Evolutionary conservation across 2,888 invertebrate species (phyloP).

Genomic region (Drosophila mulleri): DNA sequence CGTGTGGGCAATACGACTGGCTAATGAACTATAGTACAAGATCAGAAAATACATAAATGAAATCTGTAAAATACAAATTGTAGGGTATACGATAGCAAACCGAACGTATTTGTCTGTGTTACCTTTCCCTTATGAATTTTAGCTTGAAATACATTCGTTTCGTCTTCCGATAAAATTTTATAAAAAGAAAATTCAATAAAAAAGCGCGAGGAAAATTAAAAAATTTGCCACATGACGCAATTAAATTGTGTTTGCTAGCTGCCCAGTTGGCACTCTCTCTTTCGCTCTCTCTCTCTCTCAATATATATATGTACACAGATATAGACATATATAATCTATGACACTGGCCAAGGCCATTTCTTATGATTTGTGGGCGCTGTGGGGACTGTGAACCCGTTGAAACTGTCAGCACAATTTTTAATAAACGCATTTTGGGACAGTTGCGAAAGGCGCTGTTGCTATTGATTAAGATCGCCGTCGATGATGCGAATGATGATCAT

Average conservation of each 20-base stretch:
- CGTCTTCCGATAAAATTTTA: conserved; percentile 12
- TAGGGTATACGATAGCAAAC: conserved; percentile 1
- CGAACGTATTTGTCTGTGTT: neutral
- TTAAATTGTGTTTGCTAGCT: conserved; percentile 31
- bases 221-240: conserved; percentile 52
- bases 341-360: conserved; percentile 67
- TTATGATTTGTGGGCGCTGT: conserved; percentile 22
- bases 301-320: neutral
- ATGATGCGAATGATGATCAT: conserved; percentile 59
- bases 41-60: neutral
- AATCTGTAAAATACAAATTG: neutral
- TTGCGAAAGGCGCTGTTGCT: conserved; percentile 47
- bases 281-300: conserved; percentile 2
- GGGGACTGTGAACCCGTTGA: conserved; percentile 34
- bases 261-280: conserved; percentile 57
- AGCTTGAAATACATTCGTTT: conserved; percentile 1
- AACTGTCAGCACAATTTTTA: conserved; percentile 65
- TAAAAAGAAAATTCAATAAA: conserved; percentile 25
- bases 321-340: conserved; percentile 36
- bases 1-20: conserved; percentile 12
- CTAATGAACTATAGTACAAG: conserved; percentile 29
- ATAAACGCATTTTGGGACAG: conserved; percentile 70
- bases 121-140: conserved; percentile 10
- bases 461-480: conserved; percentile 56
- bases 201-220: conserved; percentile 4